Base-by-base conservation (phyloP, 64 coral and sea anemone genomes). In the Exaiptasia diaphana region DNA sequence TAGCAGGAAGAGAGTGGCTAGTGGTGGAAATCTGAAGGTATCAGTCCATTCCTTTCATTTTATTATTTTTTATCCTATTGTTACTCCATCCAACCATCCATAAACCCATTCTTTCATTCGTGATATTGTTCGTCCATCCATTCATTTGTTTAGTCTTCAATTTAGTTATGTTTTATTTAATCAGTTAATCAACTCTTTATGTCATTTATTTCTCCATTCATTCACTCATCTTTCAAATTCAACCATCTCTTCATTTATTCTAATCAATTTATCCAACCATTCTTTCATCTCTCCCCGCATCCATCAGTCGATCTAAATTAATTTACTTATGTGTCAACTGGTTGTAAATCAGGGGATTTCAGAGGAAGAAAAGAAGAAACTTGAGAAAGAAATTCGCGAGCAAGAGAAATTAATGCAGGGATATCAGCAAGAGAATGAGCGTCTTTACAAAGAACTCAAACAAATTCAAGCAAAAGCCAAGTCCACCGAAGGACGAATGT, bases 341-440 rank as follows among this genome's bases (percentile, higher is more conserved):
- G n/a, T 72, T 50, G 14, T 42, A 56, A 1, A 4, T 41, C 17
- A 99, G 95, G 74, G 63, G 41, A 79, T 87, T 11, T 92, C 95
- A 0, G 90, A 89, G 24, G 90, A 99, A 68, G 95, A 99, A 38
- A 26, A 92, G 36, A 77, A 79, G 40, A 88, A 61, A 32, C 43
- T 99, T 12, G 95, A 99, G 78, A 92, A 89, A 68, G 95, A 99
- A 5, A 84, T 99, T 59, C 68, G 85, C 3, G 90, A 99, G 23
- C 95, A 99, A 38, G 95, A 99, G 4, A 65, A 92, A 48, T 58
- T 99, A 0, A 53, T 99, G 56, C 74, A 70, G 22, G 95, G 95
- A 45, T 99, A 93, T 69, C 95, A 99, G 48, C 90, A 93, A 73
- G 95, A 99, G 35, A 99, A 93, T 60, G 95, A 99, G 48, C 64